Percentiles rank a stretch among this genome's conserved stretches.
Conservation (phyloP, 2,113 vertebrate genomes). For the Malurus elegans region DNA sequence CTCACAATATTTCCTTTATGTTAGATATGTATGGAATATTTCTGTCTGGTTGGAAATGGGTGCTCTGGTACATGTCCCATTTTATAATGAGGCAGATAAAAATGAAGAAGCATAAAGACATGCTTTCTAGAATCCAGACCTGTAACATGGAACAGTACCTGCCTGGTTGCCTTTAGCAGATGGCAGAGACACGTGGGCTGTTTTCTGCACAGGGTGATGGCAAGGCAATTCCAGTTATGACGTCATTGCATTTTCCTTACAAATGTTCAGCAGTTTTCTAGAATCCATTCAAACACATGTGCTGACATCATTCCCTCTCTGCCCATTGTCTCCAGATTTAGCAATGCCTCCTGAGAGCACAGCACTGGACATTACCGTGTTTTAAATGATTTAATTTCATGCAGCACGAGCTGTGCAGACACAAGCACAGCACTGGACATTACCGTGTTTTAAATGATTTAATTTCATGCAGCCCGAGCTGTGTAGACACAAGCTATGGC, state of each 20-base stretch:
- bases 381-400: accelerated
- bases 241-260: not conserved
- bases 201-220: accelerated
- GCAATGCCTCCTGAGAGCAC: not conserved
- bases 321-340: not conserved
- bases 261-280: not conserved
- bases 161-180: not conserved
- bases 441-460: not conserved
- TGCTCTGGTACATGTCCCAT: not conserved
- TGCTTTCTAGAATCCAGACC: accelerated
- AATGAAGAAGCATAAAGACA: not conserved
- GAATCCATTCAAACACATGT: not conserved
- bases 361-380: not conserved
- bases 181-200: not conserved
- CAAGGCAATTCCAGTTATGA: not conserved
- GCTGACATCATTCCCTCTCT: not conserved
- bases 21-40: not conserved
- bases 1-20: not conserved
- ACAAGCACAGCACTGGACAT: not conserved
- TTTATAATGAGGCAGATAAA: not conserved
- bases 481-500: not conserved
- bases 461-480: not conserved
- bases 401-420: not conserved
- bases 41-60: accelerated
- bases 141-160: not conserved